Evolutionary conservation across 2,113 vertebrate species (phyloP), one percentile per base, ranked within the genome.

Genomic region (Blennius ocellaris): DNA sequence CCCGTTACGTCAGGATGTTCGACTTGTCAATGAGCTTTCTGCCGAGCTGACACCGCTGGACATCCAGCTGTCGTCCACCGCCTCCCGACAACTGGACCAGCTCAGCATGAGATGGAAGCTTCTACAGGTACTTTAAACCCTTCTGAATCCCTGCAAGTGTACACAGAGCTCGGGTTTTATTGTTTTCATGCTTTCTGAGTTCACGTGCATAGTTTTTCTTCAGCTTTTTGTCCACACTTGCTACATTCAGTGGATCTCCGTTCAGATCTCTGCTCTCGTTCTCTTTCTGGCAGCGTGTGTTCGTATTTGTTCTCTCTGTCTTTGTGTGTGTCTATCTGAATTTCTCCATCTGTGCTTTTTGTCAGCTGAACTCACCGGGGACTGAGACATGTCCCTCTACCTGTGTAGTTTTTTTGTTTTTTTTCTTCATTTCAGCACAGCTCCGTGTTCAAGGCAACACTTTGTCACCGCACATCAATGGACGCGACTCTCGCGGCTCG

Each of bases 21-120:
- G 94, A 82, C 75, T 91, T 11, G 92, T 99, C 87, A 99, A 99
- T 78, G 96, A 97, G 84, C 92, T 98, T 71, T 96, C 95, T 15
- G 95, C 94, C 60, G 96, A 98, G 44, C 93, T 99, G 43, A 94
- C 95, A 6, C 96, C 97, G 0, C 91, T 98, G 87, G 97, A 98
- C 75, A 94, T 98, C 70, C 96, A 97, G 87, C 95, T 96, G 8
- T 98, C 98, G 17, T 90, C 96, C 74, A 97, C 95, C 54, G 95
- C 95, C 88, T 96, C 94, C 82, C 94, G 95, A 75, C 96, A 99
- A 55, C 92, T 98, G 45, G 98, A 99, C 90, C 96, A 97, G 86
- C 95, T 99, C 71, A 98, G 98, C 85, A 96, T 97, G 94, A 93
- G 96, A 14, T 98, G 97, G 96, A 97, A 97, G 59, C 93, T 97